These are phyloP conservation scores for Baronia brevicornis DNA, from an alignment of 2,888 invertebrate species.

Conservation along the genomic window DNA sequence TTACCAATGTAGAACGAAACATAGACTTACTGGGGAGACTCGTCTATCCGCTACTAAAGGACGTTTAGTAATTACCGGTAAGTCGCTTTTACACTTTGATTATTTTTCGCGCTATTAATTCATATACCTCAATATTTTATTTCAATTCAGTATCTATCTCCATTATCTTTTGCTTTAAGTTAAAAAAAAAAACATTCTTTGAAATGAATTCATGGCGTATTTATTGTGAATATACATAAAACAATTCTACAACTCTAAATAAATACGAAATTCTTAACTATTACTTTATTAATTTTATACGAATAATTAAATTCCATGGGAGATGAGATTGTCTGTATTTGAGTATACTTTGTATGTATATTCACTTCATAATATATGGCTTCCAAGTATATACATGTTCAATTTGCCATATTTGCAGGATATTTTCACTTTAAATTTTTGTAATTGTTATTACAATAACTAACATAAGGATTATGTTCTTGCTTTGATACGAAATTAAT, in stretches of 20 bases:
- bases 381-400: too few species aligned
- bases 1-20: conserved; percentile 95
- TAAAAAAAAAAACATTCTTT: not conserved
- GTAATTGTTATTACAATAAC: too few species aligned
- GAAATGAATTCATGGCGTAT: conserved; percentile 14
- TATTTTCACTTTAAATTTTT: too few species aligned
- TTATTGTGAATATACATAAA: conserved; percentile 5
- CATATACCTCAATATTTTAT: conserved; percentile 11
- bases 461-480: too few species aligned
- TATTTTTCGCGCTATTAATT: conserved; percentile 24
- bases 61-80: conserved; percentile 95
- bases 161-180: conserved; percentile 3
- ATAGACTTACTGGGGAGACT: conserved; percentile 94
- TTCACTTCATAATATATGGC: too few species aligned
- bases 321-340: too few species aligned
- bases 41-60: conserved; percentile 94
- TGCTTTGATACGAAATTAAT: too few species aligned
- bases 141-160: conserved; percentile 2
- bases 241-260: not conserved
- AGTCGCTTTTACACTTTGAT: conserved; percentile 46
- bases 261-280: not conserved
- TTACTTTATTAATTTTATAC: not conserved
- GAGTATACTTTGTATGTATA: too few species aligned
- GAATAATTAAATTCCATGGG: too few species aligned
- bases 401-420: too few species aligned